Conservation (phyloP, 1,140 invertebrate species). For the Brachionus plicatilis region DNA sequence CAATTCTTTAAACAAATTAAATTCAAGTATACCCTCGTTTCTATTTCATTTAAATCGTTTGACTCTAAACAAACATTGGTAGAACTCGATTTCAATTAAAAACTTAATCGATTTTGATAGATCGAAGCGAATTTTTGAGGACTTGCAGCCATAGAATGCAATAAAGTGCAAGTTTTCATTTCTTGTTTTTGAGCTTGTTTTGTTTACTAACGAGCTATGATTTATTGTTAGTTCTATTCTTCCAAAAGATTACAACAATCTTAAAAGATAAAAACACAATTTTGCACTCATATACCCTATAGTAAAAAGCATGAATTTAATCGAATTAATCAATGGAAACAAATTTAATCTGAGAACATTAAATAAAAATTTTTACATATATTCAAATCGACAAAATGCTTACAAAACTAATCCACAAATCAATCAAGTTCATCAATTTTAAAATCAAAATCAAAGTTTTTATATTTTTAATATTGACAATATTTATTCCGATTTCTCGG, state of each 20-base stretch:
- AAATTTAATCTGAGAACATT: neutral
- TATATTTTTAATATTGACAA: neutral
- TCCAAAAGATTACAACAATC: neutral
- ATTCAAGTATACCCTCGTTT: neutral
- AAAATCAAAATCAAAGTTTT: neutral
- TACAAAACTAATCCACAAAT: neutral
- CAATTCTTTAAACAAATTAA: neutral
- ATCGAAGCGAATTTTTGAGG: constrained; percentile 3
- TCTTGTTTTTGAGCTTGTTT: neutral
- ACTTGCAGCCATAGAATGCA: neutral
- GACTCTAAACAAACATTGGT: neutral
- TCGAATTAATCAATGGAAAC: constrained; percentile 1
- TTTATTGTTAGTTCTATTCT: neutral
- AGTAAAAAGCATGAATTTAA: constrained; percentile 26
- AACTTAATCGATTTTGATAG: constrained; percentile 29
- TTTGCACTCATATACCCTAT: neutral
- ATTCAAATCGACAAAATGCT: neutral
- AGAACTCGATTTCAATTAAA: constrained; percentile 1
- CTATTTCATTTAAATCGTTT: neutral
- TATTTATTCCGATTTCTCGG: neutral
- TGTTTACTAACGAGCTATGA: neutral
- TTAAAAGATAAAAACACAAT: neutral
- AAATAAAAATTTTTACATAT: neutral
- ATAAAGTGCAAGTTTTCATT: neutral
- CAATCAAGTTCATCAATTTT: neutral